These are phyloP conservation scores for Coendou prehensilis DNA, from an alignment of 2,797 vertebrate species.

Conservation along the genomic window DNA sequence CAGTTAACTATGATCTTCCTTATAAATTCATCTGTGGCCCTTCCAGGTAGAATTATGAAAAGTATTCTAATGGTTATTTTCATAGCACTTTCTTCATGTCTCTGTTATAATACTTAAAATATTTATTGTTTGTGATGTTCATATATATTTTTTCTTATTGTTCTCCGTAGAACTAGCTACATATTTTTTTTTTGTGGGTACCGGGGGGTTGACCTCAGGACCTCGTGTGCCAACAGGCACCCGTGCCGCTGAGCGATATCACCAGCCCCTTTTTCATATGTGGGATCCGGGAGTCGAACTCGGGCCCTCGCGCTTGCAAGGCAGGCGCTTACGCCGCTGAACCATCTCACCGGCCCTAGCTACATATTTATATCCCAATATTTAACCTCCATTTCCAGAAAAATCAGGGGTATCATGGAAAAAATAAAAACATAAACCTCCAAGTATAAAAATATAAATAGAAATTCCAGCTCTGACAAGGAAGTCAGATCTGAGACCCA, in stretches of 20 bases:
- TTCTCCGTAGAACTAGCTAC: background rate
- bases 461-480: background rate
- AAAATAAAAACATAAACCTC: background rate
- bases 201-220: no score
- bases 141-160: background rate
- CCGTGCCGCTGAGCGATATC: no score
- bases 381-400: background rate
- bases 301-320: no score
- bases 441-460: background rate
- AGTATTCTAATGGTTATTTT: background rate
- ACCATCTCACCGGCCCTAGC: no score
- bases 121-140: background rate
- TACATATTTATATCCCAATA: background rate
- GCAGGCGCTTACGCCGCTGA: no score
- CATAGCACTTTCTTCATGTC: background rate
- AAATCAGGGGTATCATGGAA: background rate
- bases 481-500: background rate
- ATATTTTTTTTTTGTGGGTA: background rate
- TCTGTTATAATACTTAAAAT: background rate
- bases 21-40: background rate
- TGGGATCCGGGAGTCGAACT: no score
- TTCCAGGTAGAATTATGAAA: conserved; percentile 37
- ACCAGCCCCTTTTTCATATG: no score
- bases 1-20: background rate
- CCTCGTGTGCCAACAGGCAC: no score